These are phyloP conservation scores for Hippocampus kuda DNA, from an alignment of 2,797 vertebrate genomes.

Conservation along the genomic window DNA sequence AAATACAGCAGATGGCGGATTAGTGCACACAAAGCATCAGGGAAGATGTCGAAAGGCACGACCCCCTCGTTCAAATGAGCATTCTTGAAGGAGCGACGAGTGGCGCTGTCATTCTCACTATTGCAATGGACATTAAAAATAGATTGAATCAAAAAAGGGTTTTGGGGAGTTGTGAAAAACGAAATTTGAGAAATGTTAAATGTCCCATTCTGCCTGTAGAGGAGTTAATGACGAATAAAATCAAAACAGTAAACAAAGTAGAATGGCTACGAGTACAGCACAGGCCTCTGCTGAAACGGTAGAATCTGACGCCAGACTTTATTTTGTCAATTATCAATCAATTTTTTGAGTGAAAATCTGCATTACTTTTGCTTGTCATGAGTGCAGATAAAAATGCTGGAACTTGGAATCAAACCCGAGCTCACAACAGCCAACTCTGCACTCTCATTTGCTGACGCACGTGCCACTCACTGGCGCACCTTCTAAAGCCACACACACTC, in stretches of 20 bases:
- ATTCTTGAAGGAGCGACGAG: not conserved
- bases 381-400: too few relatives aligned
- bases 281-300: not conserved
- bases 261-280: not conserved
- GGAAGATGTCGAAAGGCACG: too few relatives aligned
- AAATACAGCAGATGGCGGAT: slow-evolving; percentile 14
- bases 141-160: not conserved
- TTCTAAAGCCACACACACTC: too few relatives aligned
- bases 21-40: slow-evolving; percentile 11
- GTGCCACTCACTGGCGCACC: too few relatives aligned
- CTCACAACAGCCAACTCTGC: too few relatives aligned
- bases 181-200: not conserved
- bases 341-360: too few relatives aligned
- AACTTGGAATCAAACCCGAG: too few relatives aligned
- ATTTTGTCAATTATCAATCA: not conserved
- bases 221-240: not conserved
- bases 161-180: not conserved
- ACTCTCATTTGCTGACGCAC: too few relatives aligned
- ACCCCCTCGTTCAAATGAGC: not conserved
- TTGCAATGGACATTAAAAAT: not conserved
- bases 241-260: not conserved
- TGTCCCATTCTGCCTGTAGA: not conserved
- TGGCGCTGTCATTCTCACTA: not conserved
- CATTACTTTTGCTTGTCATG: too few relatives aligned
- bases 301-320: not conserved